phyloP scores from a whole-genome alignment of 2,113 vertebrate species.

The Chlorodrepanis virens region DNA sequence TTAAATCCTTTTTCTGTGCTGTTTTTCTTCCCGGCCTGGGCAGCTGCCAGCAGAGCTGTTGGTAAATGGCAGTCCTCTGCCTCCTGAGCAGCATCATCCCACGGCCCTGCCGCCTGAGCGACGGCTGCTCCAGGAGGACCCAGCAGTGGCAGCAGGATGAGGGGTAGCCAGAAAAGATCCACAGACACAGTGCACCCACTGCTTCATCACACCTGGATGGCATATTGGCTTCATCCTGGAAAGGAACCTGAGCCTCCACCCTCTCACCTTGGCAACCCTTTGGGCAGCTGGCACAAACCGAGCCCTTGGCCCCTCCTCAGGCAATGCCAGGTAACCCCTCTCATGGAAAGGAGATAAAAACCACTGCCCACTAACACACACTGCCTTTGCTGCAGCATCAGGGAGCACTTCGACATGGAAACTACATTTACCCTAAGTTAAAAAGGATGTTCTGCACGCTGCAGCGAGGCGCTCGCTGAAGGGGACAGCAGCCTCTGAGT shows the following conservation, averaged over 20 bases:
- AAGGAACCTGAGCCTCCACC: not conserved
- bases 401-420: not conserved
- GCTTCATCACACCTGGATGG: not conserved
- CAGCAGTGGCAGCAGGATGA: not conserved
- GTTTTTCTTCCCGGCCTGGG: not conserved
- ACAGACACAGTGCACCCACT: not conserved
- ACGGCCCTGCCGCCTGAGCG: not conserved
- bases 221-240: not conserved
- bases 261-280: not conserved
- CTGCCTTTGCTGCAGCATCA: not conserved
- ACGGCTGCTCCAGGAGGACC: not conserved
- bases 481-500: not conserved
- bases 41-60: conserved; percentile 27
- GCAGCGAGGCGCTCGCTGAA: fast-evolving
- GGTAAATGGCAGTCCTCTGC: conserved; percentile 35
- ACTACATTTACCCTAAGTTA: conserved; percentile 56
- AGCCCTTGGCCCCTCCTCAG: not conserved
- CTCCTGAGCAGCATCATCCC: conserved; percentile 25
- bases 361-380: fast-evolving
- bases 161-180: not conserved
- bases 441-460: conserved; percentile 6
- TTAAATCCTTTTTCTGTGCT: not conserved
- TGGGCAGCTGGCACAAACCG: fast-evolving
- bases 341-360: not conserved
- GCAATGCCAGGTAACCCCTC: not conserved